phyloP scores from a whole-genome alignment of 2,113 vertebrate species.

The Daphoenositta chrysoptera region DNA sequence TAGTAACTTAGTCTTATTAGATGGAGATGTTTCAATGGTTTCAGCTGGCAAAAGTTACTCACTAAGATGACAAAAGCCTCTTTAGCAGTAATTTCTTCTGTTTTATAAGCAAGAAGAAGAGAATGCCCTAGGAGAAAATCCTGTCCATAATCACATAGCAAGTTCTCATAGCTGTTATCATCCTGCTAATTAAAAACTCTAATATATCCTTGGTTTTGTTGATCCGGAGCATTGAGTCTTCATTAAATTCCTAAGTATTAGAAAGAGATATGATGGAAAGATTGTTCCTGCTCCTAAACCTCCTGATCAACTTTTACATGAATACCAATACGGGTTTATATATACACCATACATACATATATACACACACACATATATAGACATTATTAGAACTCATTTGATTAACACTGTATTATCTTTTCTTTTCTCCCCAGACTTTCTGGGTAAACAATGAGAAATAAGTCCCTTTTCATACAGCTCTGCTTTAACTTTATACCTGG shows the following conservation, averaged over 20 bases:
- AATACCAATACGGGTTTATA: neutral
- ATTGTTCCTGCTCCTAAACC: neutral
- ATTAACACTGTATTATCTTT: neutral
- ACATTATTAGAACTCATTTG: neutral
- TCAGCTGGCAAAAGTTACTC: neutral
- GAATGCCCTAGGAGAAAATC: neutral
- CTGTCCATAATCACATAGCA: neutral
- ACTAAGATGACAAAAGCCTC: neutral
- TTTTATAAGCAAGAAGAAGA: neutral
- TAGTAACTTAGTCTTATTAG: neutral
- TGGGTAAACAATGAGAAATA: neutral
- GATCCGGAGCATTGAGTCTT: neutral
- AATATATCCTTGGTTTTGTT: neutral
- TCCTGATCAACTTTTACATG: neutral
- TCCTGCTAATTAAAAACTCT: neutral
- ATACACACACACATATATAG: fast-evolving
- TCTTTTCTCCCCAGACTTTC: neutral
- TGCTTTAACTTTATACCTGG: neutral
- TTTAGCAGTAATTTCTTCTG: neutral
- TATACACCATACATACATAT: too few species aligned
- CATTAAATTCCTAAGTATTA: neutral
- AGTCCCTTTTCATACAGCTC: neutral
- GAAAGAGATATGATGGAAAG: neutral
- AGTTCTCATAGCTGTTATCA: neutral
- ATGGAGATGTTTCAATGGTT: neutral